Evolutionary conservation across 37 sponge, comb jelly and placozoan species (phyloP), one percentile per base, ranked within the genome.

Genomic region (Ianthella basta): DNA sequence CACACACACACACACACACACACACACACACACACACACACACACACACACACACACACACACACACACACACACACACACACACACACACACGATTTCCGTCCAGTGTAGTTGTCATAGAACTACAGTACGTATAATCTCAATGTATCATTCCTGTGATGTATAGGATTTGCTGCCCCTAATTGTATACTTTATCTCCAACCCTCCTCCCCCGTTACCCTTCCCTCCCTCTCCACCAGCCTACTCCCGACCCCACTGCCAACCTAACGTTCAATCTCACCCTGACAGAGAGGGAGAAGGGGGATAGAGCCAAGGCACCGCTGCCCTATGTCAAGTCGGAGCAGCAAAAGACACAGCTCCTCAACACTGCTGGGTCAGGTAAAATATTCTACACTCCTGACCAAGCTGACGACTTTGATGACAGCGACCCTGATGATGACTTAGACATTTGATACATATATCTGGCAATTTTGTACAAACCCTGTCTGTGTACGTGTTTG

Each of bases 381-480:
- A 56, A 83, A 57, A 84, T 94, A 30, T 89, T 79, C 57, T 91
- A 94, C 78, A 81, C 89, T 74, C 90, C 90, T 20, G 95, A 94
- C 61, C 92, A 94, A 4, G 87, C 60, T 2, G 92, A 94, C 59
- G 95, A 94, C 33, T 85, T 72, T n/a, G 94, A 94, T 77, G 91
- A 94, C 0, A 86, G 86, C 33, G 95, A 94, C 67, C 95, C 95
- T 35, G 95, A 94, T 69, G 95, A 94, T 80, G 95, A 94, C 44
- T 56, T 94, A 21, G 92, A 94, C 79, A 84, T 94, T 41, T 94
- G 40, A 85, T 25, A 70, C 5, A 3, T 18, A 61, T 12, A 10
- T 61, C 18, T 57, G 15, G 18, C 38, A 34, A 34, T 27, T 44
- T 44, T 44, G 8, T 8, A 44, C 50, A 44, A 44, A 10, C 50